These are phyloP conservation scores for Alfaro cultratus DNA, from an alignment of 2,797 vertebrate species.

Conservation along the genomic window DNA sequence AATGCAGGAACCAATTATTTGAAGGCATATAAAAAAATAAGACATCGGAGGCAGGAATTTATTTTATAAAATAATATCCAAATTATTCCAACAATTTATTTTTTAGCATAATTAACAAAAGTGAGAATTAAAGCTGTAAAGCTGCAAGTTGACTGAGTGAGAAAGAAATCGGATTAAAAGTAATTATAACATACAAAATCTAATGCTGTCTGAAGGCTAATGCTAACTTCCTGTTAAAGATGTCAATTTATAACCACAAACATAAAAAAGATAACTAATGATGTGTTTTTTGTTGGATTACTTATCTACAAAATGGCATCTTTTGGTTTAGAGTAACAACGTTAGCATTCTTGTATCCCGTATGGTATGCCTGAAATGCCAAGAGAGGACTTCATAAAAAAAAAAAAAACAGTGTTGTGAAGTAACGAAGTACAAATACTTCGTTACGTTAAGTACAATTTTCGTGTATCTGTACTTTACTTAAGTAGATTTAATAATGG, in stretches of 20 bases:
- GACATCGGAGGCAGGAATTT: constrained; percentile 11
- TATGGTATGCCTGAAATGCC: too few relatives aligned
- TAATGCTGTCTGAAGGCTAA: neutral
- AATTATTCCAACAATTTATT: constrained; percentile 39
- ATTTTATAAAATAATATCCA: constrained; percentile 15
- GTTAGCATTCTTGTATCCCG: neutral
- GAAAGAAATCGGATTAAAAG: constrained; percentile 2
- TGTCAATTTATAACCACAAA: neutral
- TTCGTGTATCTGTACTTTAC: too few relatives aligned
- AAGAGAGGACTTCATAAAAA: too few relatives aligned
- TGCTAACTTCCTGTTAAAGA: neutral
- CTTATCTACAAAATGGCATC: neutral
- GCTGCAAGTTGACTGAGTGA: constrained; percentile 1
- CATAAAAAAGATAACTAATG: neutral
- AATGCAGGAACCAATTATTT: neutral
- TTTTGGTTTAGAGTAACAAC: neutral
- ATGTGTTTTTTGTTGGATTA: neutral
- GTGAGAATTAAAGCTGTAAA: constrained; percentile 33
- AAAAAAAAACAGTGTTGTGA: too few relatives aligned
- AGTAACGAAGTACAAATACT: too few relatives aligned
- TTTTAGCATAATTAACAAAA: constrained; percentile 47
- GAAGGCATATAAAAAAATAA: constrained; percentile 2
- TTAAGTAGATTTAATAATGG: too few relatives aligned
- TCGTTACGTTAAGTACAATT: too few relatives aligned
- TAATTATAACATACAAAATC: neutral